phyloP scores from a whole-genome alignment of 1,140 invertebrate species.

The Achroia grisella region DNA sequence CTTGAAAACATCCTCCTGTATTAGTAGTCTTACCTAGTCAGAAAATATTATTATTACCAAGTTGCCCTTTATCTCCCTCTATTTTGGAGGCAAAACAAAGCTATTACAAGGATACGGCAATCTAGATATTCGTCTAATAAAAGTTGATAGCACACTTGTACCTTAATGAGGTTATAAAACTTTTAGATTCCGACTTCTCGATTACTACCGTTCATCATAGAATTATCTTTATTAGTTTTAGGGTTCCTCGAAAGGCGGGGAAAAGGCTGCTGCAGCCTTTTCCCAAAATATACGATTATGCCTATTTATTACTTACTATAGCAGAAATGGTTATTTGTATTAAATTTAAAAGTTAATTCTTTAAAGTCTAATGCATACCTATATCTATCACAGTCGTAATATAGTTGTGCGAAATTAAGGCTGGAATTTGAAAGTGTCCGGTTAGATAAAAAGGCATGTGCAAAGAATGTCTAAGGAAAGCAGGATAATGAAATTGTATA shows the following conservation, averaged over 20 bases:
- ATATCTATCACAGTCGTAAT: too few species aligned
- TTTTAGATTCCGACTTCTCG: conserved; percentile 22
- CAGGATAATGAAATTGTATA: too few species aligned
- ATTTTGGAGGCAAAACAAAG: conserved; percentile 34
- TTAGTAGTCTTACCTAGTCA: conserved; percentile 11
- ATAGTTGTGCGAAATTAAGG: too few species aligned
- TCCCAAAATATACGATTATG: too few species aligned
- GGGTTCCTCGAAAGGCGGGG: not conserved
- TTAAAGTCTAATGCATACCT: too few species aligned
- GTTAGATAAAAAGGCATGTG: too few species aligned
- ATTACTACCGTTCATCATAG: conserved; percentile 10
- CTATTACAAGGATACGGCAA: conserved; percentile 28
- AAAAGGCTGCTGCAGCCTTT: too few species aligned
- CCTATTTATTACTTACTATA: too few species aligned
- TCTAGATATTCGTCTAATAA: conserved; percentile 19
- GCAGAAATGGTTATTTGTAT: too few species aligned
- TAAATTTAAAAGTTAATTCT: too few species aligned
- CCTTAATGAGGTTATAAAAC: conserved; percentile 48
- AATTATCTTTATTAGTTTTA: conserved; percentile 11
- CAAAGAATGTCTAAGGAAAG: too few species aligned
- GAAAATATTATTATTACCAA: conserved; percentile 11
- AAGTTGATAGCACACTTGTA: conserved; percentile 26
- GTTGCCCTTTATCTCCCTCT: conserved; percentile 23
- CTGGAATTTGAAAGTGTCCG: too few species aligned
- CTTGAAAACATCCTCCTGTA: conserved; percentile 10